These are phyloP conservation scores for Malurus leucopterus DNA, from an alignment of 2,797 vertebrate genomes.

Conservation along the genomic window DNA sequence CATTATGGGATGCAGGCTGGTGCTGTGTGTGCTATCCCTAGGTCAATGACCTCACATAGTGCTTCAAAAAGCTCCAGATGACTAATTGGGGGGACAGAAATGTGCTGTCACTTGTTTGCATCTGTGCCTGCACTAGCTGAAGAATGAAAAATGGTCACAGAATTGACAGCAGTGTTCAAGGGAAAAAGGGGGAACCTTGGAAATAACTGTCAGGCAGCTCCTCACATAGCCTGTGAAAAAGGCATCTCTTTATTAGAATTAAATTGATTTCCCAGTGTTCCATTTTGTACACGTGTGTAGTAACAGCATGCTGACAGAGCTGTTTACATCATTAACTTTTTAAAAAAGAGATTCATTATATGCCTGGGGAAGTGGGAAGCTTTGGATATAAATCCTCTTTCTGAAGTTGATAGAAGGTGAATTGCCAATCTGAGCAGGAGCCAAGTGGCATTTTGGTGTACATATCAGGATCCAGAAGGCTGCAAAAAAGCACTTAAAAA, in stretches of 20 bases:
- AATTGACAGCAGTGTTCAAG: neutral
- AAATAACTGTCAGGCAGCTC: neutral
- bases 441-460: neutral
- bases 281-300: neutral
- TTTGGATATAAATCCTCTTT: neutral
- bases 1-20: neutral
- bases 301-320: neutral
- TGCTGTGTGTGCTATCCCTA: neutral
- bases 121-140: neutral
- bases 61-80: neutral
- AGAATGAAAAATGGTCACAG: neutral
- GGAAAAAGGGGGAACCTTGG: neutral
- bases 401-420: neutral
- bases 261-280: neutral
- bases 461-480: neutral
- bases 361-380: neutral
- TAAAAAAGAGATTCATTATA: neutral
- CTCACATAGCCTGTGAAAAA: neutral
- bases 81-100: neutral
- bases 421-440: neutral
- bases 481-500: neutral
- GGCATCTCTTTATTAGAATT: neutral
- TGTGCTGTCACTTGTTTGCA: neutral
- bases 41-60: fast-evolving
- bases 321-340: neutral